These are phyloP conservation scores for Chinchilla lanigera DNA, from an alignment of 2,113 vertebrate species.

Conservation along the genomic window DNA sequence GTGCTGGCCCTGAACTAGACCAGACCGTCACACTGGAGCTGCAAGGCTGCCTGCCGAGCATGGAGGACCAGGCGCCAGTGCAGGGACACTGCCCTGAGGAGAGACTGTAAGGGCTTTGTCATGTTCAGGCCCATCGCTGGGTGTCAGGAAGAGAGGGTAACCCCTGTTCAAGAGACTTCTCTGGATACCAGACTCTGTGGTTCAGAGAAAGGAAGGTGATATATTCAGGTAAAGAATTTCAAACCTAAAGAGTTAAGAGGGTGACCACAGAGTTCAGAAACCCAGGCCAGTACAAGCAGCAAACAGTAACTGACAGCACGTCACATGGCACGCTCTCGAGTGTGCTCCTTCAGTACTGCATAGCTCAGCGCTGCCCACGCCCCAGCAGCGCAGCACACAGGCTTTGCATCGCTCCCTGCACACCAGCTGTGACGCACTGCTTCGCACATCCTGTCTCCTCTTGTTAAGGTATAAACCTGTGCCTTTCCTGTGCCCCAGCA, in stretches of 20 bases:
- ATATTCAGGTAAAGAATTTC: background rate
- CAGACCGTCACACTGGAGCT: background rate
- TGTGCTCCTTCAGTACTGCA: background rate
- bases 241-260: background rate
- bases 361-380: background rate
- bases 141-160: background rate
- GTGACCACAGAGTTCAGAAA: background rate
- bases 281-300: background rate
- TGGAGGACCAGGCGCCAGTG: too few relatives aligned
- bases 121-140: background rate
- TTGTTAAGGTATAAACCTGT: background rate
- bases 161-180: background rate
- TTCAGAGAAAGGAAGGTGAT: background rate
- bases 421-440: background rate
- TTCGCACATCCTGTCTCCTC: background rate
- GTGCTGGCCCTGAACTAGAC: background rate
- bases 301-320: too few relatives aligned
- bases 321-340: background rate
- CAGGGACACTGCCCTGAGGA: background rate
- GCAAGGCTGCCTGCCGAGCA: background rate
- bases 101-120: background rate
- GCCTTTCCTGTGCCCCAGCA: background rate
- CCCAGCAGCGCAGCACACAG: accelerated
- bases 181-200: background rate
- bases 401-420: background rate